These are phyloP conservation scores for Argyrosomus japonicus DNA, from an alignment of 2,113 vertebrate genomes.

Conservation along the genomic window DNA sequence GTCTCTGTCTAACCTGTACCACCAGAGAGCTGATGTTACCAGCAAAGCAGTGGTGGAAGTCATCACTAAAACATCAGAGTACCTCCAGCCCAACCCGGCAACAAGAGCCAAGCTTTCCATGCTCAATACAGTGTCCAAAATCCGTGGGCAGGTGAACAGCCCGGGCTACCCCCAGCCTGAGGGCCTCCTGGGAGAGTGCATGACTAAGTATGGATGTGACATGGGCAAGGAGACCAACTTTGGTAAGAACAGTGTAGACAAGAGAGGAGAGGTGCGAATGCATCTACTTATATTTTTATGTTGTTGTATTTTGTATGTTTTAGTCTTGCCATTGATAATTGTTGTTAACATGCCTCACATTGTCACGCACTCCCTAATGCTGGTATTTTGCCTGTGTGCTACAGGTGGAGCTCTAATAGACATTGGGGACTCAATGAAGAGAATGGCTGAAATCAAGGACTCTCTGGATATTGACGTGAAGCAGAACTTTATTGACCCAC, in stretches of 20 bases:
- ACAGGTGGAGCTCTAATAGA: conserved; percentile 93
- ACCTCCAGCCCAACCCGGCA: conserved; percentile 93
- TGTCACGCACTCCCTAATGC: conserved; percentile 1
- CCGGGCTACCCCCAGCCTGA: conserved; percentile 95
- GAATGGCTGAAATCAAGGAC: conserved; percentile 93
- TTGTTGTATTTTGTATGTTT: neutral
- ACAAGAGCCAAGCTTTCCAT: conserved; percentile 94
- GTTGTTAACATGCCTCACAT: neutral
- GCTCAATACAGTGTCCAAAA: conserved; percentile 96
- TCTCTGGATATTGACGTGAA: conserved; percentile 98
- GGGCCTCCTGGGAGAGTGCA: conserved; percentile 94
- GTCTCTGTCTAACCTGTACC: conserved; percentile 3
- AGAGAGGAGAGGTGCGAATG: neutral
- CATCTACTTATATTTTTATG: neutral
- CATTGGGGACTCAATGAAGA: conserved; percentile 94
- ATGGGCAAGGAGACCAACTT: conserved; percentile 94
- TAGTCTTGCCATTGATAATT: neutral
- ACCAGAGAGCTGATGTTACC: conserved; percentile 94
- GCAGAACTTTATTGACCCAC: conserved; percentile 97
- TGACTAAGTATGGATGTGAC: conserved; percentile 93
- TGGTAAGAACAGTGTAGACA: conserved; percentile 82
- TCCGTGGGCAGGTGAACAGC: conserved; percentile 94
- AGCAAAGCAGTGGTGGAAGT: conserved; percentile 95
- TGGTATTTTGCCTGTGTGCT: conserved; percentile 19
- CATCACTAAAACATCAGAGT: conserved; percentile 92